These are phyloP conservation scores for Emmelina monodactyla DNA, from an alignment of 2,888 invertebrate genomes.

Conservation along the genomic window DNA sequence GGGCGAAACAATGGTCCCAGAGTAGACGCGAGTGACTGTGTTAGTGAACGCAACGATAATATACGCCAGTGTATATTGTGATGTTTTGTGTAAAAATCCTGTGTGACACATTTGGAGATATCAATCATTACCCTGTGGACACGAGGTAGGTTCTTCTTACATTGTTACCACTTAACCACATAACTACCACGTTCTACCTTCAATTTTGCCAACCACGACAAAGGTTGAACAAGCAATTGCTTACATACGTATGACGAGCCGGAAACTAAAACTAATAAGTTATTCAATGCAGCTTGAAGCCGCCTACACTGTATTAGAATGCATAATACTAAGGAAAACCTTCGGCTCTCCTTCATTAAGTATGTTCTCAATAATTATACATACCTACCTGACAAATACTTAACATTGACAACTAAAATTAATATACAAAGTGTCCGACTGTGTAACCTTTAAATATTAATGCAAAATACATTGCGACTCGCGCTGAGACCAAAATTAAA, in stretches of 20 bases:
- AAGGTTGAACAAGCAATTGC: neutral
- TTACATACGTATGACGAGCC: neutral
- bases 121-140: neutral
- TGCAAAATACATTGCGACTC: no score
- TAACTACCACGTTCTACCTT: neutral
- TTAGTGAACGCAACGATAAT: constrained; percentile 21
- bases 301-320: neutral
- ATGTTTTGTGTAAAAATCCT: constrained; percentile 51
- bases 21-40: constrained; percentile 1
- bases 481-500: no score
- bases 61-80: constrained; percentile 51
- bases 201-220: neutral
- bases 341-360: neutral
- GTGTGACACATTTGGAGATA: constrained; percentile 47
- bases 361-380: no score
- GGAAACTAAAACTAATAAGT: neutral
- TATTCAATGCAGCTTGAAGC: neutral
- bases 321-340: neutral
- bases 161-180: neutral
- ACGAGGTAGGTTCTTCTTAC: neutral
- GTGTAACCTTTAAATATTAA: no score
- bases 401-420: no score
- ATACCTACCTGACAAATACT: no score
- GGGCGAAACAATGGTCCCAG: neutral
- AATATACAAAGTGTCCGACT: no score